phyloP scores from a whole-genome alignment of 2,888 invertebrate genomes.

The Tromatobia lineatoria region DNA sequence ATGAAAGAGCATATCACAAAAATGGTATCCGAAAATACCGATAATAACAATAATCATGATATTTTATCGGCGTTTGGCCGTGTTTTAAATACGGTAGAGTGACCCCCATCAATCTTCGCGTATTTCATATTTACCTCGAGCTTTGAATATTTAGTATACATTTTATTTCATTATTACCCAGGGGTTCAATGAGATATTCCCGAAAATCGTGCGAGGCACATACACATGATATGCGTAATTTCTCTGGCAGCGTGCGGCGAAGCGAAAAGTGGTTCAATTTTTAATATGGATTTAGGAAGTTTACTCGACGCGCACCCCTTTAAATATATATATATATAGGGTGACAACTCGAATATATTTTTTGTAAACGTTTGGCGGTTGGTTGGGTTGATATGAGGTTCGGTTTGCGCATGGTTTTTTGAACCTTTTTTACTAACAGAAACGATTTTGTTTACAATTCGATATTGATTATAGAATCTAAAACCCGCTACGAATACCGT shows the following conservation, averaged over 20 bases:
- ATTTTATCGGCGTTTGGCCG: background rate
- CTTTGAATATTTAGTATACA: constrained; percentile 58
- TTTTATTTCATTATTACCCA: constrained; percentile 8
- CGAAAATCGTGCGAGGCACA: background rate
- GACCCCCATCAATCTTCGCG: constrained; percentile 18
- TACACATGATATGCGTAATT: background rate
- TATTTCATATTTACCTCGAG: constrained; percentile 34
- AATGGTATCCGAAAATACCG: background rate
- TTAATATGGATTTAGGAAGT: constrained; percentile 9
- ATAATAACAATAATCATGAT: background rate
- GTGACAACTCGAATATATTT: too few relatives aligned
- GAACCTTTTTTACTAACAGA: too few relatives aligned
- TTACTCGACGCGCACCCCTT: background rate
- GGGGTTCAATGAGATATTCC: background rate
- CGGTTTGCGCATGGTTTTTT: too few relatives aligned
- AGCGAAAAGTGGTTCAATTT: constrained; percentile 14
- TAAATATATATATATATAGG: too few relatives aligned
- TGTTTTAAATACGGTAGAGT: constrained; percentile 20
- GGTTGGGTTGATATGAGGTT: too few relatives aligned
- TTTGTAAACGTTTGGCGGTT: too few relatives aligned
- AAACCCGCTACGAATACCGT: too few relatives aligned
- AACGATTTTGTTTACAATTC: too few relatives aligned
- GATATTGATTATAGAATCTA: too few relatives aligned
- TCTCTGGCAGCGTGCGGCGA: background rate
- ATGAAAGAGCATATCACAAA: background rate